A percentile compares a stretch with the other conserved stretches of the same genome.
Conservation (phyloP, 2,113 vertebrate genomes). For the Ochotona princeps region DNA sequence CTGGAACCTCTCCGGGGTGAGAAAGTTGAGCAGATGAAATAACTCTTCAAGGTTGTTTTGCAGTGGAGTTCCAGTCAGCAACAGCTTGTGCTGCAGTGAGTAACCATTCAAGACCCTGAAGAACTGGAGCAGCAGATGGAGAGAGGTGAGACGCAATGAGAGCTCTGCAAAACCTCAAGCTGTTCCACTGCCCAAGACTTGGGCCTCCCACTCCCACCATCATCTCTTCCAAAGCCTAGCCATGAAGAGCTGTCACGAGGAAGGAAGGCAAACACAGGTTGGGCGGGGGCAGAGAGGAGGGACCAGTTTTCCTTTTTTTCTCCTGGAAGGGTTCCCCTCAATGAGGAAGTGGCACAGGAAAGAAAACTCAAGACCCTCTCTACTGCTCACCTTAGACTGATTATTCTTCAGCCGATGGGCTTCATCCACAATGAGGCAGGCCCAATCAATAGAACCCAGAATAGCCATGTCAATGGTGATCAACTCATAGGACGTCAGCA, state of each 20-base stretch:
- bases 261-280: background rate
- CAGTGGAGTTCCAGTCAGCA: conserved; percentile 96
- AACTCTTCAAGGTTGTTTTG: conserved; percentile 98
- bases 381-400: conserved; percentile 93
- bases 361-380: background rate
- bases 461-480: conserved; percentile 98
- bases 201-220: background rate
- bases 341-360: background rate
- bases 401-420: conserved; percentile 99
- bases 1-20: conserved; percentile 97
- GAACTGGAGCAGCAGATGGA: conserved; percentile 87
- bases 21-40: conserved; percentile 97
- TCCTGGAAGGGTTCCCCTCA: background rate
- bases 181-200: background rate
- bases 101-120: conserved; percentile 97
- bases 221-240: background rate
- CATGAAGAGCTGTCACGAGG: background rate
- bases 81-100: conserved; percentile 96
- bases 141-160: background rate
- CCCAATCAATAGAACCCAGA: conserved; percentile 97
- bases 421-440: conserved; percentile 97
- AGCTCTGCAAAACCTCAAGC: background rate
- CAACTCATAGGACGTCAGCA: conserved; percentile 96
- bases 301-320: background rate
- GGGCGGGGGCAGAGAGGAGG: background rate